Percentiles rank a stretch among this genome's conserved stretches.
Conservation (phyloP, 2,113 vertebrate species). For the Grantiella picta region DNA sequence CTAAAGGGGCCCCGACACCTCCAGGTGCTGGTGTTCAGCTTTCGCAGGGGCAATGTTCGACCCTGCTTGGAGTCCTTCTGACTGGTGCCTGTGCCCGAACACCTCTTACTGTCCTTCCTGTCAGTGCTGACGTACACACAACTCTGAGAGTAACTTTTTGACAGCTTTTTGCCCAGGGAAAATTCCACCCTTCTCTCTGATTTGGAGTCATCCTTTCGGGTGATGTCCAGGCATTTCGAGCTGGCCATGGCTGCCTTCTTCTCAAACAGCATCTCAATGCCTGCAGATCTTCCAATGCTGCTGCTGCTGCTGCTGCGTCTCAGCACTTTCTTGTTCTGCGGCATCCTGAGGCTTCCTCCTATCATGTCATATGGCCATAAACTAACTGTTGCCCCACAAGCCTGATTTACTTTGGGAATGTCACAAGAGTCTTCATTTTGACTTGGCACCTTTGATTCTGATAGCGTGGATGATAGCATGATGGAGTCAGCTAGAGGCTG, state of each 20-base stretch:
- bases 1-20: conserved; percentile 84
- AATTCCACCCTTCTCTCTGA: conserved; percentile 70
- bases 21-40: conserved; percentile 78
- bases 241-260: conserved; percentile 78
- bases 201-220: conserved; percentile 71
- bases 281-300: conserved; percentile 73
- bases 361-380: conserved; percentile 76
- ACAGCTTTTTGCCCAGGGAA: conserved; percentile 80
- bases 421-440: conserved; percentile 82
- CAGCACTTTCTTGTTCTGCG: conserved; percentile 77
- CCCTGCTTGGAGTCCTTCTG: conserved; percentile 85
- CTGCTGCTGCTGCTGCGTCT: conserved; percentile 82
- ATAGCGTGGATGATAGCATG: conserved; percentile 89
- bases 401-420: conserved; percentile 79
- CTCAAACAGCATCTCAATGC: conserved; percentile 79
- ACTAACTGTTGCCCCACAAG: conserved; percentile 76
- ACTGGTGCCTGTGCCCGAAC: conserved; percentile 57
- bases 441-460: conserved; percentile 86
- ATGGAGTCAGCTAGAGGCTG: conserved; percentile 83
- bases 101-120: conserved; percentile 67
- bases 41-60: conserved; percentile 77
- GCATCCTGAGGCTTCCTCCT: conserved; percentile 81
- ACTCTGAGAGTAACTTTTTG: conserved; percentile 85
- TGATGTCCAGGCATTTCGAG: conserved; percentile 71
- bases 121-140: conserved; percentile 73